phyloP scores from a whole-genome alignment of 2,797 vertebrate genomes.

The Danio tinwini region DNA sequence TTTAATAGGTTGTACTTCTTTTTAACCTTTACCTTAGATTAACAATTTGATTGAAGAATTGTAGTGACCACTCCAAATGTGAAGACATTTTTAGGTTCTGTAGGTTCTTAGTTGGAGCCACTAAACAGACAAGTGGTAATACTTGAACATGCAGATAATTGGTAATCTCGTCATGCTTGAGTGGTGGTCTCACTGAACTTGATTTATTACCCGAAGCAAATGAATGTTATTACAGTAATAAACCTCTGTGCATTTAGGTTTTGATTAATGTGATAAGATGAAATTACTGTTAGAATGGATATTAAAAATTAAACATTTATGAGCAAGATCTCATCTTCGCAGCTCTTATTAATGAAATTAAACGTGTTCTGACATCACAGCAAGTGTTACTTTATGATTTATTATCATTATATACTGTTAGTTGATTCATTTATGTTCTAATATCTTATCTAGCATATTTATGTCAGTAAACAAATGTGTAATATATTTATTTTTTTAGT shows the following conservation, averaged over 20 bases:
- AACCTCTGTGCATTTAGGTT: slow-evolving; percentile 4
- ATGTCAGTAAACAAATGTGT: background rate
- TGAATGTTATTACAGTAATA: slow-evolving; percentile 12
- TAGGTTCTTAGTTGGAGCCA: slow-evolving; percentile 1
- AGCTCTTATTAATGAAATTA: background rate
- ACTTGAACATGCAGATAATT: background rate
- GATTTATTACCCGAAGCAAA: slow-evolving; percentile 12
- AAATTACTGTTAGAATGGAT: slow-evolving; percentile 2
- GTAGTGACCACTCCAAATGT: background rate
- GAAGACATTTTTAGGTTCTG: background rate
- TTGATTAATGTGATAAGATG: background rate
- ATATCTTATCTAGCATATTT: background rate
- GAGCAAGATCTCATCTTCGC: background rate
- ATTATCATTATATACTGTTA: background rate
- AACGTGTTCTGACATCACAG: background rate
- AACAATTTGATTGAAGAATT: too few species aligned
- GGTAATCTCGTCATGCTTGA: slow-evolving; percentile 10
- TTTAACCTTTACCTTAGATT: too few species aligned
- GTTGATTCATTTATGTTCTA: background rate
- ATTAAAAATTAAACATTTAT: background rate
- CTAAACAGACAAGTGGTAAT: background rate
- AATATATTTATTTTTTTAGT: background rate
- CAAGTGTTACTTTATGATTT: background rate
- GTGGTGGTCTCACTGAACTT: slow-evolving; percentile 1
- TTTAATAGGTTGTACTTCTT: too few species aligned